Conservation (phyloP, 2,113 vertebrate species). For the Sander lucioperca region DNA sequence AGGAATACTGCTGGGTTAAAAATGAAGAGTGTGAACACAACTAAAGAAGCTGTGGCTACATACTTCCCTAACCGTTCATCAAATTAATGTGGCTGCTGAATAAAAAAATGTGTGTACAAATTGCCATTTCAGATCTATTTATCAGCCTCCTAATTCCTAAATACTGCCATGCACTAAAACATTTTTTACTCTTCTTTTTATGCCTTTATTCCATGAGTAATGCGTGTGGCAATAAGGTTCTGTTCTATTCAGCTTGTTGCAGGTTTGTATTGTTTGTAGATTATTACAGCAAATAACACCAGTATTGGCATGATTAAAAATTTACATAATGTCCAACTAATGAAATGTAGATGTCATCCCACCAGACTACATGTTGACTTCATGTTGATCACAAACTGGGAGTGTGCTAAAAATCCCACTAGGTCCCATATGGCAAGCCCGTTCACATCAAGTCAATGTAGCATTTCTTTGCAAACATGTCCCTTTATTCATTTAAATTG, state of each 20-base stretch:
- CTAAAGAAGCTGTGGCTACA: neutral
- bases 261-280: neutral
- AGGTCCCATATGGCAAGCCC: slow-evolving; percentile 6
- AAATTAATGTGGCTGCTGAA: neutral
- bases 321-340: neutral
- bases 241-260: neutral
- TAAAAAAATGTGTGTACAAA: neutral
- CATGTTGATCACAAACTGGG: slow-evolving; percentile 6
- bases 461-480: slow-evolving; percentile 30
- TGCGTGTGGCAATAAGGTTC: neutral
- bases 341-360: neutral
- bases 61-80: neutral
- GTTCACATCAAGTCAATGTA: neutral
- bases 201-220: neutral
- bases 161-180: neutral
- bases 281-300: neutral
- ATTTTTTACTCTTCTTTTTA: neutral
- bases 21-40: neutral
- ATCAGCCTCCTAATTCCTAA: neutral
- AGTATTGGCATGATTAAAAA: neutral
- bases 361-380: neutral
- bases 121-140: neutral
- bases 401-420: neutral
- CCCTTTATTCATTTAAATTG: slow-evolving; percentile 33
- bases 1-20: slow-evolving; percentile 4